Conservation (phyloP, 2,113 vertebrate species). For the Chauna torquata region DNA sequence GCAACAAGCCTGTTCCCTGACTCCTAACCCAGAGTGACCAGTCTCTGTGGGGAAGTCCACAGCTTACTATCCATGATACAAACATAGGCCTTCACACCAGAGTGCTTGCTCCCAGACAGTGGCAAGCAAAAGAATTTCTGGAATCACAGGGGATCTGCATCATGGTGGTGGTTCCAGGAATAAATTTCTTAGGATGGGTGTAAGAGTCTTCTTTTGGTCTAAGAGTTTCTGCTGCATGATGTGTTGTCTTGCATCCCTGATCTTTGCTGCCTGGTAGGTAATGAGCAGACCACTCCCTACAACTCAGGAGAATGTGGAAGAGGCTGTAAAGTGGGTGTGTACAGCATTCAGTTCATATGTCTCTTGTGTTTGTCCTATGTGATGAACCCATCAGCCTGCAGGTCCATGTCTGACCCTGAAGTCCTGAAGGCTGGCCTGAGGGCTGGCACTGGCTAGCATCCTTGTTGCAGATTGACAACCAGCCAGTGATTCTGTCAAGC, state of each 20-base stretch:
- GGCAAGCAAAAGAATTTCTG: background rate
- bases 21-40: background rate
- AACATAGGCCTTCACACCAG: background rate
- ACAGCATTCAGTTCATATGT: background rate
- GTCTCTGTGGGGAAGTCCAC: background rate
- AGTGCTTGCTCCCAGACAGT: background rate
- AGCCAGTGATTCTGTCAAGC: background rate
- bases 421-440: background rate
- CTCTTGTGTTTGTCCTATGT: background rate
- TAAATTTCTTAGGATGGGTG: background rate
- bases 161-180: background rate
- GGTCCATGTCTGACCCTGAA: background rate
- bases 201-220: background rate
- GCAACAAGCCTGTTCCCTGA: background rate
- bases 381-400: background rate
- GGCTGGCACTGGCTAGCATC: background rate
- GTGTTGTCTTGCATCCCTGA: background rate
- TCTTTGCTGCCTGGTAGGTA: background rate
- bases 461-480: background rate
- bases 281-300: background rate
- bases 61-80: background rate
- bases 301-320: background rate
- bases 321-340: background rate
- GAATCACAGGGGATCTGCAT: background rate
- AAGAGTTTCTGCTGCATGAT: background rate